A percentile compares a stretch with the other conserved stretches of the same genome.
phyloP scores from a whole-genome alignment of 2,797 vertebrate genomes.

The Manis crassicaudata region DNA sequence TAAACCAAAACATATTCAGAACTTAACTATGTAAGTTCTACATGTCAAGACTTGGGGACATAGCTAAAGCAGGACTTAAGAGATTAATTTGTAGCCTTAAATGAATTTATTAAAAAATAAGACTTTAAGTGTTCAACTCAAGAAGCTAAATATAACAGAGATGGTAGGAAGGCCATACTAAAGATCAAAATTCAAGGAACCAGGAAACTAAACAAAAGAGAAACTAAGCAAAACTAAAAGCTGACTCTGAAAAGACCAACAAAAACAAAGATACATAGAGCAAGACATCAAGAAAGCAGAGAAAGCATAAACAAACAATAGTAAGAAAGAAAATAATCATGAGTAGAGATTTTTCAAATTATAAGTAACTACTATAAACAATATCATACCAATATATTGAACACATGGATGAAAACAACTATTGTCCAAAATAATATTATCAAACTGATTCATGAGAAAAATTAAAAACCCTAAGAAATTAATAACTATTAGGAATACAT shows the following conservation, averaged over 20 bases:
- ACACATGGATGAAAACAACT: background rate
- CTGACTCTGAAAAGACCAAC: background rate
- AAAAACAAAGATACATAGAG: background rate
- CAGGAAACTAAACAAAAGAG: background rate
- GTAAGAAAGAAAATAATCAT: background rate
- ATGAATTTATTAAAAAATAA: background rate
- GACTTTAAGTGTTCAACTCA: background rate
- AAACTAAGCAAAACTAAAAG: background rate
- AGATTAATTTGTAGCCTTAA: background rate
- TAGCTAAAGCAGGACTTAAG: background rate
- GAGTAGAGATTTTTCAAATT: background rate
- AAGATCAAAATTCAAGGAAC: background rate
- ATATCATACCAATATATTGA: background rate
- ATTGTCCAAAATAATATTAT: background rate
- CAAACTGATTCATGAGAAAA: background rate
- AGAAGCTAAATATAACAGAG: background rate
- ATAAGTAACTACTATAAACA: background rate
- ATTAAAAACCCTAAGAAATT: background rate
- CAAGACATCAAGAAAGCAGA: background rate
- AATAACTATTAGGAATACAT: background rate
- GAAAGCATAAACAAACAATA: background rate
- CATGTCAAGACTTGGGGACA: background rate
- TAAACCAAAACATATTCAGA: background rate
- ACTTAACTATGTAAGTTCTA: background rate
- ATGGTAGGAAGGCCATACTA: slow-evolving; percentile 4